These are phyloP conservation scores for Chunga burmeisteri DNA, from an alignment of 2,113 vertebrate genomes.

Conservation along the genomic window DNA sequence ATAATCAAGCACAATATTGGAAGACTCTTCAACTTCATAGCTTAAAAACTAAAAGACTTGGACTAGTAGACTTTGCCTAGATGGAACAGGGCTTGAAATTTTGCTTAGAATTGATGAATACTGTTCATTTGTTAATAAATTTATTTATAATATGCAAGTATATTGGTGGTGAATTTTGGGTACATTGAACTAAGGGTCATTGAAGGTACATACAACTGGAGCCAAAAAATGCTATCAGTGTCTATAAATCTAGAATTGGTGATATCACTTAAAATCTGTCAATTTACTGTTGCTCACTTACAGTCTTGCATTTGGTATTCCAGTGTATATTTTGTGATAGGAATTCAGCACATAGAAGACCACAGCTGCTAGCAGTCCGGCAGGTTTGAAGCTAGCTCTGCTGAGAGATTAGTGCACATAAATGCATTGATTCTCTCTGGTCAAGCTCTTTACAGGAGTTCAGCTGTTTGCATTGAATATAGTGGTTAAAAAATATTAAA, in stretches of 20 bases:
- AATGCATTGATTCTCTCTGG: background rate
- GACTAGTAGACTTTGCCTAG: background rate
- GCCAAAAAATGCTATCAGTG: background rate
- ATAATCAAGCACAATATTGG: background rate
- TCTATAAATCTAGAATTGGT: background rate
- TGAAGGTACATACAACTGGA: background rate
- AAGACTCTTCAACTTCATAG: background rate
- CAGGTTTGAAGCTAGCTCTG: background rate
- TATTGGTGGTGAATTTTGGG: background rate
- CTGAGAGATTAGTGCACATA: background rate
- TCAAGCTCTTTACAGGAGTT: background rate
- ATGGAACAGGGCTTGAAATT: background rate
- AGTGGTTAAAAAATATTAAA: background rate
- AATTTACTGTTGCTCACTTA: background rate
- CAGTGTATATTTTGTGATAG: background rate
- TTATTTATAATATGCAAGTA: background rate
- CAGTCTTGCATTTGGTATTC: background rate
- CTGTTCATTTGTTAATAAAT: background rate
- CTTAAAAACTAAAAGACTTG: background rate
- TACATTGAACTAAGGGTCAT: background rate
- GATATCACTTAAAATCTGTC: background rate
- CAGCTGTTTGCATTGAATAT: background rate
- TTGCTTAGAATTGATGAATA: background rate
- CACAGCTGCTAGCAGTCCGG: background rate
- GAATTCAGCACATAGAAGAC: background rate